Evolutionary conservation across 2,888 invertebrate species (phyloP), one percentile per base, ranked within the genome.

Genomic region (Cremastinae sp.): DNA sequence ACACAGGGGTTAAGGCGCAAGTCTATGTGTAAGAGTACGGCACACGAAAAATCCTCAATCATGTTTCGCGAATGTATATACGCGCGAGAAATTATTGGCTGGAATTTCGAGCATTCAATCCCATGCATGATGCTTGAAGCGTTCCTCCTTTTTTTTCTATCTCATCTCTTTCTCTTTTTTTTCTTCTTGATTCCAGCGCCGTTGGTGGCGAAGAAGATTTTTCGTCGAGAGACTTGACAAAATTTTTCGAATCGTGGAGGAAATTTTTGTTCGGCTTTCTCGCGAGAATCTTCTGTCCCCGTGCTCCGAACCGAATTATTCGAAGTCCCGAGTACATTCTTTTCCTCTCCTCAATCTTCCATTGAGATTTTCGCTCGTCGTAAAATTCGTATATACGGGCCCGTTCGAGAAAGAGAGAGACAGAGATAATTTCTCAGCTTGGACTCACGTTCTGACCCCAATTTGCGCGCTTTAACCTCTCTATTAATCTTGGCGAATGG

Each of bases 241-340:
- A 74, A 77, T 77, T 77, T 77, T 77, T 77, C 74, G 77, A 55
- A 77, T 77, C 37, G 64, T 55, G 55, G 39, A 59, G 45, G 61
- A 74, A 51, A 65, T 74, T 68, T 56, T 37, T n/a, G n/a, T 56
- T 64, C 37, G 45, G 8, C 41, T 28, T 14, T 37, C 28, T 10
- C 58, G 18, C n/a, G n/a, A 20, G 39, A 20, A 35, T 47, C 39
- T 18, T 37, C 20, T 20, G 45, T 14, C 16, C 45, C 39, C 16
- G 47, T 41, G 35, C 22, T 61, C 51, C 58, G 43, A 64, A 64
- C 73, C 68, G 73, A 69, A 73, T 76, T 73, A 76, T 76, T 69
- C 47, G 22, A 7, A 43, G 64, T 68, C 49, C 49, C 45, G 69
- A 28, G 53, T 65, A 59, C 69, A 76, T 73, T 69, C 69, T 53